Percentiles rank a stretch among this genome's conserved stretches.
These are phyloP conservation scores for Sphaeridia pumilis DNA, from an alignment of 2,888 invertebrate genomes.

Conservation along the genomic window DNA sequence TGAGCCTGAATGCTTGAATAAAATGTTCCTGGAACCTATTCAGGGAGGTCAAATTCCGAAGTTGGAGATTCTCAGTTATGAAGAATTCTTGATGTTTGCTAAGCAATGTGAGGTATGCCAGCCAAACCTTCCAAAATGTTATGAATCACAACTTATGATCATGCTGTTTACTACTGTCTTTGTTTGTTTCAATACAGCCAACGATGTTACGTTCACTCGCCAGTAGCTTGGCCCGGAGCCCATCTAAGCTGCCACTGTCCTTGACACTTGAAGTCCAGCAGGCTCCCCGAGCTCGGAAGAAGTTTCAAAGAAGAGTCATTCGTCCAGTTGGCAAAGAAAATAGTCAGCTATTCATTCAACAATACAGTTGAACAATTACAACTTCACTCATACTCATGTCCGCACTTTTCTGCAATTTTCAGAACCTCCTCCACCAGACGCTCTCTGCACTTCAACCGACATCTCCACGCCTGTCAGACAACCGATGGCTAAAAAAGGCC, in stretches of 20 bases:
- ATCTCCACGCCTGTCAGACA: background rate
- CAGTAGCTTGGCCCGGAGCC: slow-evolving; percentile 7
- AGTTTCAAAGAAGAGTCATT: slow-evolving; percentile 9
- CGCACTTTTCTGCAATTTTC: background rate
- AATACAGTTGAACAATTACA: too few species aligned
- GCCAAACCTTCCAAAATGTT: too few species aligned
- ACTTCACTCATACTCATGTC: too few species aligned
- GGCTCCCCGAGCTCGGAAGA: slow-evolving; percentile 6
- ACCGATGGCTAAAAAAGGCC: background rate
- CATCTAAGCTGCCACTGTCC: background rate
- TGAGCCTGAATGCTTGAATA: background rate
- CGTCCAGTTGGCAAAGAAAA: background rate
- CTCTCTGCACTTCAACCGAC: background rate
- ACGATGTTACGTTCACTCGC: slow-evolving; percentile 4
- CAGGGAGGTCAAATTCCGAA: slow-evolving; percentile 9
- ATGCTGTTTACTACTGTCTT: background rate
- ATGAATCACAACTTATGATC: background rate
- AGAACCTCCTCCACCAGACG: background rate
- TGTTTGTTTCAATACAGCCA: background rate
- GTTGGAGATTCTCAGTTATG: slow-evolving; percentile 9
- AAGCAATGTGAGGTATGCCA: slow-evolving; percentile 2
- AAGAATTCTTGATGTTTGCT: slow-evolving; percentile 7
- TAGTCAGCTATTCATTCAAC: background rate
- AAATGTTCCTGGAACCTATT: slow-evolving; percentile 10
- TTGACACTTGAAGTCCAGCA: slow-evolving; percentile 10